Conservation (phyloP, 2,888 invertebrate genomes). For the Tachystola acroxantha region DNA sequence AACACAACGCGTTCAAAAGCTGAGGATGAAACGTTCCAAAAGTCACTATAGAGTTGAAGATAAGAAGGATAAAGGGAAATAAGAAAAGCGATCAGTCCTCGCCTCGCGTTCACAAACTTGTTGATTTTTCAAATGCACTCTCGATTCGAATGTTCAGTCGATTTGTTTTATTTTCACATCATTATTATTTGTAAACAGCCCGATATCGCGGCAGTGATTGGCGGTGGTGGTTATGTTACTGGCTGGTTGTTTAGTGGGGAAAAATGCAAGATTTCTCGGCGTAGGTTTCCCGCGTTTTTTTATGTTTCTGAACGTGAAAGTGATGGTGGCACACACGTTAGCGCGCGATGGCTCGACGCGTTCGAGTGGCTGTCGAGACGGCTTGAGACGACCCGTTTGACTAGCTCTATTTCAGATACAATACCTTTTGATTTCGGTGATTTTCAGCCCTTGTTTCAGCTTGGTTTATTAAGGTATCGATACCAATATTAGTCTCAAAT, state of each 20-base stretch:
- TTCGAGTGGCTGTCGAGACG: constrained; percentile 36
- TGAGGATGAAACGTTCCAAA: constrained; percentile 18
- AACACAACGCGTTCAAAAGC: constrained; percentile 16
- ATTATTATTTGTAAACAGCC: constrained; percentile 48
- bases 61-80: constrained; percentile 33
- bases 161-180: constrained; percentile 46
- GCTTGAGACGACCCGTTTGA: neutral
- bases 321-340: constrained; percentile 52
- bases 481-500: too few species aligned
- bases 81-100: constrained; percentile 27
- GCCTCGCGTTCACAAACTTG: constrained; percentile 18
- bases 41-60: constrained; percentile 26
- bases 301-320: constrained; percentile 56
- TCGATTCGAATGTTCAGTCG: constrained; percentile 19
- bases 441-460: too few species aligned
- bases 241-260: constrained; percentile 29
- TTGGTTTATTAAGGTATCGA: too few species aligned
- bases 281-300: constrained; percentile 47
- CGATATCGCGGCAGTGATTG: constrained; percentile 31
- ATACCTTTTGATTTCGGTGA: too few species aligned
- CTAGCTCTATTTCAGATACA: neutral
- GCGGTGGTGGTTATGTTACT: constrained; percentile 32
- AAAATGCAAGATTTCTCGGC: constrained; percentile 42
- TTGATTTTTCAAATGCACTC: constrained; percentile 23
- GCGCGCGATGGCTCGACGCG: constrained; percentile 46